A percentile compares a stretch with the other conserved stretches of the same genome.
phyloP scores from a whole-genome alignment of 1,140 invertebrate genomes.

The Drosophila pseudoananassae region DNA sequence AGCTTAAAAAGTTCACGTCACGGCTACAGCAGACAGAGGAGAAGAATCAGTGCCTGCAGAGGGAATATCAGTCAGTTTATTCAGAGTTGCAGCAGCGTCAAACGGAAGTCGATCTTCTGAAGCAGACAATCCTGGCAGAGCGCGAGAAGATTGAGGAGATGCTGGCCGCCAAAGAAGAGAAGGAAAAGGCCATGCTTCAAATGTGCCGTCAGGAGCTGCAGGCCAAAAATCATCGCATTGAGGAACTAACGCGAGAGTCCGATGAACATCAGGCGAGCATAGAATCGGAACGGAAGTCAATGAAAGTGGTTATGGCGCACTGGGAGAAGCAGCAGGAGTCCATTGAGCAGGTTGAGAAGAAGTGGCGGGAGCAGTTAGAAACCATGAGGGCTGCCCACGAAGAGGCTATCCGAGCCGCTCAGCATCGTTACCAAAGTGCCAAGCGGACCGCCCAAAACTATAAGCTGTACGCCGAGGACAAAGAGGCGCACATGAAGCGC shows the following conservation, averaged over 20 bases:
- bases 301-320: constrained; percentile 78
- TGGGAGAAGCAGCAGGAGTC: constrained; percentile 72
- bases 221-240: constrained; percentile 56
- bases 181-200: constrained; percentile 59
- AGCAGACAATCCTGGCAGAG: constrained; percentile 86
- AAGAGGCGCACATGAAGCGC: constrained; percentile 76
- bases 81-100: constrained; percentile 71
- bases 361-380: constrained; percentile 66
- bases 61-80: constrained; percentile 85
- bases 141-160: constrained; percentile 85
- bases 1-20: constrained; percentile 85
- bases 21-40: constrained; percentile 85
- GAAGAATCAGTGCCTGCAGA: constrained; percentile 84
- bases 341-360: constrained; percentile 60
- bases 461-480: constrained; percentile 84
- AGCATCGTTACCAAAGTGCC: constrained; percentile 86
- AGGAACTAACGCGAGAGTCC: constrained; percentile 53
- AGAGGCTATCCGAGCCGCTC: constrained; percentile 77
- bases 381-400: constrained; percentile 54
- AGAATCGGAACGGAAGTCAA: constrained; percentile 73
- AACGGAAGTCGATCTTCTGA: constrained; percentile 85
- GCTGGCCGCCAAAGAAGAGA: constrained; percentile 83
- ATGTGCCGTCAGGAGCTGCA: constrained; percentile 66
- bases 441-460: constrained; percentile 86
- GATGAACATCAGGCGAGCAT: constrained; percentile 74